Evolutionary conservation across 1,140 invertebrate genomes (phyloP), one percentile per base, ranked within the genome.

Genomic region (Pogonomyrmex barbatus): DNA sequence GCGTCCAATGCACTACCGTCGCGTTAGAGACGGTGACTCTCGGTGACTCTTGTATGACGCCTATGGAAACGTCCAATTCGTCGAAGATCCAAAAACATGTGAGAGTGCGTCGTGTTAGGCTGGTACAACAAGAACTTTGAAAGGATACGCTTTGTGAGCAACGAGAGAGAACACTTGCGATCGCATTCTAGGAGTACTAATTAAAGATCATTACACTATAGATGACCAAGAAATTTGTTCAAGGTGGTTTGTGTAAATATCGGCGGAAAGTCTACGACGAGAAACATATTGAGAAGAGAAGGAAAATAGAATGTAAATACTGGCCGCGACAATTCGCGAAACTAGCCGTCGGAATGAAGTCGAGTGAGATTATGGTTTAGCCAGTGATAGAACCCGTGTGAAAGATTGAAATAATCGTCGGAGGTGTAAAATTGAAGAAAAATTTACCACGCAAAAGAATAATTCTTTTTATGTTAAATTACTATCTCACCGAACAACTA

Each of bases 281-380:
- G 24, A 17, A 0, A 50, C n/a, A 39, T 39, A 30, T 12, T 1
- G 54, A 75, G 9, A 12, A 83, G 47, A 47, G 50, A 73, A 73
- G 47, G 47, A 42, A 30, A 17, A 50, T 50, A 6, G 58, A 73
- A 33, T 12, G 60, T 60, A 33, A 8, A 73, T 47, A 50, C 17
- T 39, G 42, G 58, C 39, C 39, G n/a, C n/a, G 62, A 17, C n/a
- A 73, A 17, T 50, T 14, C 14, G 30, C 54, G 24, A 62, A 47
- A 14, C 54, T 39, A 8, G 36, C 68, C 79, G 79, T 83, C 79
- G 79, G 68, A 30, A 83, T 73, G 68, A 60, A 83, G 56, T 12
- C 33, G 9, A 71, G 79, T 62, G 42, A 75, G 12, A 39, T 12
- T 36, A 58, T n/a, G 30, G 17, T 73, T 83, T 83, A 83, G 14